Evolutionary conservation across 2,888 invertebrate genomes (phyloP).

Genomic region (Eupithecia exiguata): DNA sequence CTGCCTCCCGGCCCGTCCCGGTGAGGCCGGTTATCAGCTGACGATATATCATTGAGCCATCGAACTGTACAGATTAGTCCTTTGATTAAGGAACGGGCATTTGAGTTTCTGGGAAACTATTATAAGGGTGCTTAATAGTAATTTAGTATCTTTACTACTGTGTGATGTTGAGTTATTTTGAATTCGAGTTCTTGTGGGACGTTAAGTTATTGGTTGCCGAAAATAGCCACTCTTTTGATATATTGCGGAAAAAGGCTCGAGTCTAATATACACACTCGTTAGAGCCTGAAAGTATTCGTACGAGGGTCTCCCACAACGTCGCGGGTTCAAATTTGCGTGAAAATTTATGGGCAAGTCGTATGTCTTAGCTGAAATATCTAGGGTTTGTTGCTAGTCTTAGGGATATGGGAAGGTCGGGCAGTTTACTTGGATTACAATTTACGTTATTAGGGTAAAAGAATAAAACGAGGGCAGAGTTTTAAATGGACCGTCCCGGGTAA

Average conservation of each 20-base stretch:
- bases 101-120: background rate
- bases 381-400: slow-evolving; percentile 50
- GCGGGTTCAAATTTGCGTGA: slow-evolving; percentile 66
- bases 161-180: background rate
- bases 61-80: slow-evolving; percentile 46
- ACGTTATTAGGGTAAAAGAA: slow-evolving; percentile 37
- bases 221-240: slow-evolving; percentile 25
- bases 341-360: slow-evolving; percentile 70
- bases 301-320: slow-evolving; percentile 47
- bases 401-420: slow-evolving; percentile 43
- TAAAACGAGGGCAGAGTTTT: slow-evolving; percentile 31
- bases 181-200: background rate
- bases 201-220: background rate
- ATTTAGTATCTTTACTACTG: background rate
- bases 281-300: slow-evolving; percentile 56
- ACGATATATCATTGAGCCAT: slow-evolving; percentile 52
- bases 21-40: slow-evolving; percentile 55
- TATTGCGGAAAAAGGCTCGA: slow-evolving; percentile 27
- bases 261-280: slow-evolving; percentile 49
- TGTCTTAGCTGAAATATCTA: slow-evolving; percentile 61
- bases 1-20: slow-evolving; percentile 47
- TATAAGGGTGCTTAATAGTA: background rate
- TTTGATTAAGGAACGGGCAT: slow-evolving; percentile 40
- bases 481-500: slow-evolving; percentile 25
- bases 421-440: slow-evolving; percentile 51